Conservation (phyloP, 2,888 invertebrate genomes). For the Lasioglossum vierecki region DNA sequence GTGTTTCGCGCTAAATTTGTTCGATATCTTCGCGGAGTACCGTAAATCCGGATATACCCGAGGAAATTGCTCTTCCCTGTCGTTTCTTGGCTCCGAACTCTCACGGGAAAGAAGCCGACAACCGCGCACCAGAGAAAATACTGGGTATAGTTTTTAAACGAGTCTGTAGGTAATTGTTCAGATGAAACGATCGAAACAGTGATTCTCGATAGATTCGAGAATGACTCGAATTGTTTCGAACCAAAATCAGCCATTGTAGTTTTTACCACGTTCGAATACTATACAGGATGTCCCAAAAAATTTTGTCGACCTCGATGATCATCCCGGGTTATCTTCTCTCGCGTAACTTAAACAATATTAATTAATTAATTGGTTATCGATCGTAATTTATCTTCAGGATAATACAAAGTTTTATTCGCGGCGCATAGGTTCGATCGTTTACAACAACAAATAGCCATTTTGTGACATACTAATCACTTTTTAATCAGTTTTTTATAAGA, state of each 20-base stretch:
- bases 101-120: conserved; percentile 32
- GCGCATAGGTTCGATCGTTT: no score
- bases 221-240: not conserved
- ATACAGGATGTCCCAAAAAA: no score
- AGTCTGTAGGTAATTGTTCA: not conserved
- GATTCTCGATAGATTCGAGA: not conserved
- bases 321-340: no score
- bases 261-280: no score
- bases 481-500: no score
- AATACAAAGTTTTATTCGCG: no score
- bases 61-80: conserved; percentile 67
- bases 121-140: not conserved
- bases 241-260: no score
- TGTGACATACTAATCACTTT: no score
- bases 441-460: no score
- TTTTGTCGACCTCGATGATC: no score
- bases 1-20: conserved; percentile 80
- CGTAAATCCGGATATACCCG: conserved; percentile 65
- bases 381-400: no score
- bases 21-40: conserved; percentile 68
- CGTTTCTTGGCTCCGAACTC: conserved; percentile 56
- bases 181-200: not conserved
- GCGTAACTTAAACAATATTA: not conserved
- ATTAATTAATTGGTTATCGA: no score
- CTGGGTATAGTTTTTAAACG: not conserved